A percentile compares a stretch with the other conserved stretches of the same genome.
Conservation (phyloP, 2,113 vertebrate genomes). For the Cebus imitator region DNA sequence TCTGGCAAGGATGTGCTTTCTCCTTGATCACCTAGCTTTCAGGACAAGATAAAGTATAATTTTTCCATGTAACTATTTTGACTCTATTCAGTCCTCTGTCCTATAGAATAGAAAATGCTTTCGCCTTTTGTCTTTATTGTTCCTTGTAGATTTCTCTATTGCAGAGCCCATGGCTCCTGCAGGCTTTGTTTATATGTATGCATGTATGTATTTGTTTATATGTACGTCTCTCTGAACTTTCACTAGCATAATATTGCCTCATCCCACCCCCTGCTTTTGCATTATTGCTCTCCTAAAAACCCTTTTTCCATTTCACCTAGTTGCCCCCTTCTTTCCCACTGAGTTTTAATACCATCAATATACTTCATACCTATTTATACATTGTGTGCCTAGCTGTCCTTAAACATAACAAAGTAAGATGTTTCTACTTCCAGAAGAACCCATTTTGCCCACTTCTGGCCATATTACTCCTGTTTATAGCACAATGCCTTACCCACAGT, state of each 20-base stretch:
- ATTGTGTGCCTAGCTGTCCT: not conserved
- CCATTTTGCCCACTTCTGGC: not conserved
- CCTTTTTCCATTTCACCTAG: not conserved
- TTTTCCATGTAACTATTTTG: not conserved
- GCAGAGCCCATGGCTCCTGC: not conserved
- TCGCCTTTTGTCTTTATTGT: not conserved
- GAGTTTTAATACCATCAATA: not conserved
- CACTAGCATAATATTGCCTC: not conserved
- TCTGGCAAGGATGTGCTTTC: not conserved
- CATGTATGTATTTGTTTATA: not conserved
- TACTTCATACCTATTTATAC: not conserved
- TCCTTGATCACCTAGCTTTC: not conserved
- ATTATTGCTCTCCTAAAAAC: not conserved
- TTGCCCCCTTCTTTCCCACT: not conserved
- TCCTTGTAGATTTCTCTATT: not conserved
- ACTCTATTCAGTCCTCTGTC: not conserved
- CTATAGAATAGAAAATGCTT: not conserved
- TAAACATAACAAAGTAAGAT: not conserved
- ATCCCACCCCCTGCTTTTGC: not conserved
- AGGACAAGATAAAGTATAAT: not conserved
- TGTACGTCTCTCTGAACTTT: not conserved
- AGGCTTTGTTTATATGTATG: not conserved
- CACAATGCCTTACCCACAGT: not conserved
- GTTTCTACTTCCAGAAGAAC: not conserved
- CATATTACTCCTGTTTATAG: not conserved